phyloP scores from a whole-genome alignment of 2,113 vertebrate species.

The Enhydra lutris region DNA sequence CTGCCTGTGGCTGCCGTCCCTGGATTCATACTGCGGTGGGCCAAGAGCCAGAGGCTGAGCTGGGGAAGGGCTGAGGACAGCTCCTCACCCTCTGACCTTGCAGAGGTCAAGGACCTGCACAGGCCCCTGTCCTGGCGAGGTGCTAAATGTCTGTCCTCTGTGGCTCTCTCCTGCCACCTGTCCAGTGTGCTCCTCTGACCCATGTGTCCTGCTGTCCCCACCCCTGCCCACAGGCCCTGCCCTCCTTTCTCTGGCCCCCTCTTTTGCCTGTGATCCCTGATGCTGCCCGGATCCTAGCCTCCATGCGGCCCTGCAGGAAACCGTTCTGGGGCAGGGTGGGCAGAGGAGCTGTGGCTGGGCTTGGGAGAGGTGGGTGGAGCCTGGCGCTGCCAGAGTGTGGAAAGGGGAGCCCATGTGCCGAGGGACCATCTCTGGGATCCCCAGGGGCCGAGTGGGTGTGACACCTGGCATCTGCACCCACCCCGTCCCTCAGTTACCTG shows the following conservation, averaged over 20 bases:
- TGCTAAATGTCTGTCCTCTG: too few species aligned
- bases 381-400: not conserved
- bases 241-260: too few species aligned
- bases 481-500: slow-evolving; percentile 79
- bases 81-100: not conserved
- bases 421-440: not conserved
- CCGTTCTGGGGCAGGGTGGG: not conserved
- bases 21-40: not conserved
- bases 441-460: not conserved
- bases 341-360: not conserved
- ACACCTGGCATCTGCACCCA: accelerated
- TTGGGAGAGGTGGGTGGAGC: not conserved
- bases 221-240: not conserved
- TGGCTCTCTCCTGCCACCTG: not conserved
- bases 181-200: not conserved
- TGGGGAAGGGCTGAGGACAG: not conserved
- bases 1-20: not conserved
- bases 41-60: not conserved
- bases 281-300: not conserved
- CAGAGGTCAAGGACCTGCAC: not conserved
- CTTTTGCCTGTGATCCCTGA: not conserved
- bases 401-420: not conserved
- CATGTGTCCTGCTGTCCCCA: accelerated
- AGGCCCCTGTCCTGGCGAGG: not conserved
- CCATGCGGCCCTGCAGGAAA: not conserved